Evolutionary conservation across 2,113 vertebrate species (phyloP).

Genomic region (Fregata magnificens): DNA sequence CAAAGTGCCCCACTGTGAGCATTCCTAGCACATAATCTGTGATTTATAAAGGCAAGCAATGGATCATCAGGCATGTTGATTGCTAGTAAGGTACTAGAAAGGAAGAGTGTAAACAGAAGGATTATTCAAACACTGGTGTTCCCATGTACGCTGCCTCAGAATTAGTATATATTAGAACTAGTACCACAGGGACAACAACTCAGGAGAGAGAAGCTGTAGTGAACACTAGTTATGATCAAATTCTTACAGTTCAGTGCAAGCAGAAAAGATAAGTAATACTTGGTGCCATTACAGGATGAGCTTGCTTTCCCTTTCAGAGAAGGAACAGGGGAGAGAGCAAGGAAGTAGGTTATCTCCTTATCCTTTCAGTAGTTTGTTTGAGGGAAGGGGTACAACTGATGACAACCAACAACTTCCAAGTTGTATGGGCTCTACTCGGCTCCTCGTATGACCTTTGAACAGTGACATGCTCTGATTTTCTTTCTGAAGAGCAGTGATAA

Average conservation of each 20-base stretch:
- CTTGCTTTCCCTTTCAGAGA: not conserved
- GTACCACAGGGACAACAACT: not conserved
- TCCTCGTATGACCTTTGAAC: not conserved
- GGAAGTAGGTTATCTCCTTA: not conserved
- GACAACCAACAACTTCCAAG: not conserved
- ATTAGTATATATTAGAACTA: no score
- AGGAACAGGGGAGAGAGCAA: not conserved
- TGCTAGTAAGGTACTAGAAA: not conserved
- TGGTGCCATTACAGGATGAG: not conserved
- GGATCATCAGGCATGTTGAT: not conserved
- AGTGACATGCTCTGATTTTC: not conserved
- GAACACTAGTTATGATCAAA: not conserved
- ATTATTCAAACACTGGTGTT: not conserved
- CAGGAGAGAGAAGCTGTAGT: not conserved
- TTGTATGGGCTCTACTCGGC: fast-evolving
- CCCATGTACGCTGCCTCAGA: fast-evolving
- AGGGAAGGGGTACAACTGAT: not conserved
- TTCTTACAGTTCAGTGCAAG: not conserved
- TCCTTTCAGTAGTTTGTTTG: not conserved
- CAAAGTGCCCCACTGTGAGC: not conserved
- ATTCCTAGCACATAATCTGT: not conserved
- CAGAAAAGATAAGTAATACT: not conserved
- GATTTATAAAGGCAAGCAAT: not conserved
- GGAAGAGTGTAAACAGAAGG: not conserved
- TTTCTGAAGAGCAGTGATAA: slow-evolving; percentile 18